These are phyloP conservation scores for Pristionchus entomophagus DNA, from an alignment of 2,888 invertebrate species.

Conservation along the genomic window DNA sequence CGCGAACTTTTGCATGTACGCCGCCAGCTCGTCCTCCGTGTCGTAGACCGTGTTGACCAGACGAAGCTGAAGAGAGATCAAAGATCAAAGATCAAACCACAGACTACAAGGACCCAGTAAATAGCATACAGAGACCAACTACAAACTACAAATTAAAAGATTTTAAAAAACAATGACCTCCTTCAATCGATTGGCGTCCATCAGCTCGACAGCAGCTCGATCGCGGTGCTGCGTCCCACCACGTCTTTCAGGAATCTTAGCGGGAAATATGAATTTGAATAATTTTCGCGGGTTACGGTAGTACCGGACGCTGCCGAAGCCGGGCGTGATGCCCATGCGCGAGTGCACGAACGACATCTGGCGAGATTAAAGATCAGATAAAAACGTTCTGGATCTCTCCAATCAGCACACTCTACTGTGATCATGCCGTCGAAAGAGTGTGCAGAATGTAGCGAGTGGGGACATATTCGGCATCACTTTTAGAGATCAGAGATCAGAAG, in stretches of 20 bases:
- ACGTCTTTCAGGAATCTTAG: slow-evolving; percentile 38
- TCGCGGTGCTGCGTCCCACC: slow-evolving; percentile 14
- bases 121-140: neutral
- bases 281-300: slow-evolving; percentile 15
- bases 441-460: too few species aligned
- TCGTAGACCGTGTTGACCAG: slow-evolving; percentile 14
- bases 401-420: too few species aligned
- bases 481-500: neutral
- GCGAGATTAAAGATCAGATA: slow-evolving; percentile 20
- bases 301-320: slow-evolving; percentile 44
- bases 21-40: slow-evolving; percentile 1
- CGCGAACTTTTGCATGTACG: slow-evolving; percentile 28
- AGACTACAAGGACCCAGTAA: neutral
- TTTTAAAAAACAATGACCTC: neutral
- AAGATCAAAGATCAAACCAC: neutral
- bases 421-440: too few species aligned
- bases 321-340: slow-evolving; percentile 43
- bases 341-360: slow-evolving; percentile 43
- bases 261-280: too few species aligned
- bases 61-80: slow-evolving; percentile 14
- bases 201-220: slow-evolving; percentile 41
- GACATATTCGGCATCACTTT: too few species aligned
- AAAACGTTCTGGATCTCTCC: too few species aligned
- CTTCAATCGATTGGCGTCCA: slow-evolving; percentile 22
- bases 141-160: neutral